Conservation (phyloP, 2,888 invertebrate species). For the Drosophila hamatofila region DNA sequence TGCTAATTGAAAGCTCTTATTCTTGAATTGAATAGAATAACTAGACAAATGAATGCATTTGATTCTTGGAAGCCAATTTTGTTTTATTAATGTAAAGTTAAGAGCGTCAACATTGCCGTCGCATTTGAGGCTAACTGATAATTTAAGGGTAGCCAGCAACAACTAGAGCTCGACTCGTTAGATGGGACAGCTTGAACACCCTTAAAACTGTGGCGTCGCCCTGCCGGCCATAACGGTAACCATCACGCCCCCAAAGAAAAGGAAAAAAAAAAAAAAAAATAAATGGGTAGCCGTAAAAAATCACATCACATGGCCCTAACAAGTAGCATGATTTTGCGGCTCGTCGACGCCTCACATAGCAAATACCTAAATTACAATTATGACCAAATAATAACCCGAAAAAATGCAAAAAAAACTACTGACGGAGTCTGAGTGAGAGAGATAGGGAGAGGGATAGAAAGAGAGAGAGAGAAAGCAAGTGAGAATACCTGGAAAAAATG, state of each 20-base stretch:
- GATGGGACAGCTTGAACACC: constrained; percentile 9
- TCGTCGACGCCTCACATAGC: constrained; percentile 60
- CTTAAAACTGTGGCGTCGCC: constrained; percentile 37
- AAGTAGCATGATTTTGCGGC: constrained; percentile 68
- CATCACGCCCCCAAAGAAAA: constrained; percentile 32
- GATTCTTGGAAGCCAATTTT: constrained; percentile 36
- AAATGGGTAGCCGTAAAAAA: constrained; percentile 51
- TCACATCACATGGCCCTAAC: constrained; percentile 73
- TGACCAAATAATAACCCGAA: constrained; percentile 77
- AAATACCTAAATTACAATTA: constrained; percentile 80
- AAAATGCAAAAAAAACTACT: constrained; percentile 62
- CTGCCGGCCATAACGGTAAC: constrained; percentile 48
- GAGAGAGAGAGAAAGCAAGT: neutral
- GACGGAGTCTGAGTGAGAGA: neutral
- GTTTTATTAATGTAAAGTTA: constrained; percentile 3
- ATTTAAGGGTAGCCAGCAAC: constrained; percentile 38
- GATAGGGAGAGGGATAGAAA: neutral
- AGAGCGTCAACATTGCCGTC: constrained; percentile 22
- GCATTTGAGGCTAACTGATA: constrained; percentile 48
- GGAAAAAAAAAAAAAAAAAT: neutral
- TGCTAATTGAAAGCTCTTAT: neutral
- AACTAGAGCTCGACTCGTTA: constrained; percentile 31
- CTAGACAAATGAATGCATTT: neutral
- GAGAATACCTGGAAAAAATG: constrained; percentile 60
- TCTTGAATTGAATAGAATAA: neutral